phyloP scores from a whole-genome alignment of 1,140 invertebrate species.

The Heliconius eleuchia region DNA sequence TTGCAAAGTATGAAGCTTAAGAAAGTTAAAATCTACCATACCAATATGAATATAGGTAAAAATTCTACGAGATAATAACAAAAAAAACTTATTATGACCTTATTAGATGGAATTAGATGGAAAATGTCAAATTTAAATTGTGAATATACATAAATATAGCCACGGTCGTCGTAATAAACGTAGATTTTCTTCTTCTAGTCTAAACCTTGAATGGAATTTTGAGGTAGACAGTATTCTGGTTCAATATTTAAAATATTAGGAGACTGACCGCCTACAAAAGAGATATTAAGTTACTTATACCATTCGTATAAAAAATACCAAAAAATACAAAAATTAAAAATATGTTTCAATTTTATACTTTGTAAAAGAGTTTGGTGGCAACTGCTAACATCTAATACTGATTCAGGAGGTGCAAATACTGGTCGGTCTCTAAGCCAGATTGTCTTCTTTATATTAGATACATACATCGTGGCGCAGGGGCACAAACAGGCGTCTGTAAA shows the following conservation, averaged over 20 bases:
- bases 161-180: background rate
- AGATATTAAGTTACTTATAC: background rate
- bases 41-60: no score
- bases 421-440: constrained; percentile 76
- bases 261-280: constrained; percentile 64
- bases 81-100: no score
- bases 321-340: background rate
- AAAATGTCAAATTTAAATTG: constrained; percentile 40
- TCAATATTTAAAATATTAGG: constrained; percentile 72
- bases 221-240: constrained; percentile 73
- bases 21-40: no score
- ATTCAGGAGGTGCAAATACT: constrained; percentile 62
- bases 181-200: constrained; percentile 35
- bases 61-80: no score
- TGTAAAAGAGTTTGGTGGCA: constrained; percentile 74
- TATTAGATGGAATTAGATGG: background rate
- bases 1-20: no score
- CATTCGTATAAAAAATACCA: background rate
- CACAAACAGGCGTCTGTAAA: no score
- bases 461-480: background rate
- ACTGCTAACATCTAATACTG: constrained; percentile 60
- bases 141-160: constrained; percentile 4
- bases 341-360: constrained; percentile 42
- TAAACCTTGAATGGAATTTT: constrained; percentile 74
- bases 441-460: constrained; percentile 35